Evolutionary conservation across 2,888 invertebrate species (phyloP).

Genomic region (Agonopterix subpropinquella): DNA sequence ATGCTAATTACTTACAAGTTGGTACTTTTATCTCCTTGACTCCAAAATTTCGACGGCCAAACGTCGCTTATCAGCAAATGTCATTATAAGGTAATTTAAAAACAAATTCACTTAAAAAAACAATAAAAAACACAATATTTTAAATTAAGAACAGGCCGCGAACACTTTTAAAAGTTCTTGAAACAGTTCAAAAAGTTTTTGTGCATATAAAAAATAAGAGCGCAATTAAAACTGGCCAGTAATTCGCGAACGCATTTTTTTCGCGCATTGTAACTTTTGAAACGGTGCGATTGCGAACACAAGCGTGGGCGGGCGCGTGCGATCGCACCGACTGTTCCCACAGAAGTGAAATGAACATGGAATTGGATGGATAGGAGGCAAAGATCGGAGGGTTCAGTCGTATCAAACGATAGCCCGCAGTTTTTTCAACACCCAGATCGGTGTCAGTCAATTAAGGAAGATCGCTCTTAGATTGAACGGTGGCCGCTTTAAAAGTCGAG

Average conservation of each 20-base stretch:
- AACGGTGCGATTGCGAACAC: constrained; percentile 21
- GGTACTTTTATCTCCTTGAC: constrained; percentile 18
- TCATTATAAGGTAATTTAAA: constrained; percentile 4
- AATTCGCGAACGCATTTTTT: constrained; percentile 28
- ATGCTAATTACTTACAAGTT: too few relatives aligned
- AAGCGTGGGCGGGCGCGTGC: constrained; percentile 31
- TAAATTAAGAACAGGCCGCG: constrained; percentile 9
- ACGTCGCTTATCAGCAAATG: too few relatives aligned
- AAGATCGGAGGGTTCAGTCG: background rate
- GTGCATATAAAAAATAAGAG: background rate
- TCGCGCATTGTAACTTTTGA: constrained; percentile 30
- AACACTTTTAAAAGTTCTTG: background rate
- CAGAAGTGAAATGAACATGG: constrained; percentile 48
- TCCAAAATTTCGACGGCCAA: background rate
- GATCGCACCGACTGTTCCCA: constrained; percentile 35
- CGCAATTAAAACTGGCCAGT: constrained; percentile 4
- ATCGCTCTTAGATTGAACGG: constrained; percentile 34
- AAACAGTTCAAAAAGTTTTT: constrained; percentile 1
- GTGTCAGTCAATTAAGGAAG: constrained; percentile 40
- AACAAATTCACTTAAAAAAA: constrained; percentile 1
- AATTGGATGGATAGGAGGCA: constrained; percentile 4
- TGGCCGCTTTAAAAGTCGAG: constrained; percentile 23
- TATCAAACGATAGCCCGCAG: constrained; percentile 25
- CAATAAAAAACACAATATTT: constrained; percentile 3
- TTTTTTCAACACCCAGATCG: constrained; percentile 25